A percentile compares a stretch with the other conserved stretches of the same genome.
These are phyloP conservation scores for Phragmatobia fuliginosa DNA, from an alignment of 2,888 invertebrate genomes.

Conservation along the genomic window DNA sequence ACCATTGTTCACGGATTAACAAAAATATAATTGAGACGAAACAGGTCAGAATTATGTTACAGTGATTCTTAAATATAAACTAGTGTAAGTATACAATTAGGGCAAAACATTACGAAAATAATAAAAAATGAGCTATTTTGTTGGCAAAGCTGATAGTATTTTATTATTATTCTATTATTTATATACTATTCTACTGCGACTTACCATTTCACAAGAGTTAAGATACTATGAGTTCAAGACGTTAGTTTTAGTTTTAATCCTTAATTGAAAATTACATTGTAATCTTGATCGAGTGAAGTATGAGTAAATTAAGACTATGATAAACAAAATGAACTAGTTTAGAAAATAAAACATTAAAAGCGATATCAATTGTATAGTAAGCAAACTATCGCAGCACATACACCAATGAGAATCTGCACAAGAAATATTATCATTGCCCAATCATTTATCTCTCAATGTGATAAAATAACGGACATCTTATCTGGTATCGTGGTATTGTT, in stretches of 20 bases:
- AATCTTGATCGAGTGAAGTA: background rate
- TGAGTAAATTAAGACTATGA: background rate
- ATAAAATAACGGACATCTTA: background rate
- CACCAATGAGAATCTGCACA: background rate
- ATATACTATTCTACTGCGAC: background rate
- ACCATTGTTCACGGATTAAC: too few species aligned
- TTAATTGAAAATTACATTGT: background rate
- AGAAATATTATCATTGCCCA: background rate
- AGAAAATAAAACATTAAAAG: background rate
- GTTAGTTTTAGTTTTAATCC: background rate
- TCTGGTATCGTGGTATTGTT: background rate
- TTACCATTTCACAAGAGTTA: background rate
- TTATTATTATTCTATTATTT: too few species aligned
- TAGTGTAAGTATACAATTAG: too few species aligned
- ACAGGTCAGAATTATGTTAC: too few species aligned
- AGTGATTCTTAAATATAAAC: too few species aligned
- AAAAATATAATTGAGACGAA: too few species aligned
- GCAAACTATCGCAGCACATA: background rate
- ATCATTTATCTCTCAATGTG: background rate
- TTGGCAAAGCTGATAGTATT: too few species aligned
- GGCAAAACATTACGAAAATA: too few species aligned
- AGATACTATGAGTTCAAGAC: background rate
- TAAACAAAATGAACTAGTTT: background rate
- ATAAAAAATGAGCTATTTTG: too few species aligned
- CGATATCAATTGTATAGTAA: background rate